phyloP scores from a whole-genome alignment of 2,113 vertebrate species.

The Noctilio leporinus region DNA sequence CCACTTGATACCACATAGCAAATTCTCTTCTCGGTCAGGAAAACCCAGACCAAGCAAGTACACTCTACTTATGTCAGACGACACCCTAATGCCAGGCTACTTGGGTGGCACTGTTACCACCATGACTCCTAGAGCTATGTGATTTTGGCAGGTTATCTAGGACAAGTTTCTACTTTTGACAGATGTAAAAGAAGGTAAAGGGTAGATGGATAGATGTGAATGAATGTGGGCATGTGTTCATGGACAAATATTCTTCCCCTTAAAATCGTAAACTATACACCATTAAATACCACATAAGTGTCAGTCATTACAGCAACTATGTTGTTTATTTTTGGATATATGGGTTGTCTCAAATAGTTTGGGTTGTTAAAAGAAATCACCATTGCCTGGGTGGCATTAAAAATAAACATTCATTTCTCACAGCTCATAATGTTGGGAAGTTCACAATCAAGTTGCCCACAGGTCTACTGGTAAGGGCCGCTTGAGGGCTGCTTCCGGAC shows the following conservation, averaged over 20 bases:
- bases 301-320: not conserved
- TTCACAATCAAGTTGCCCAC: not conserved
- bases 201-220: not conserved
- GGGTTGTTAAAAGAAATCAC: not conserved
- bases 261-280: not conserved
- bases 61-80: not conserved
- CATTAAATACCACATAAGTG: not conserved
- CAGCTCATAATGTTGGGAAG: not conserved
- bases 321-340: not conserved
- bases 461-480: not conserved
- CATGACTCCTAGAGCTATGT: not conserved
- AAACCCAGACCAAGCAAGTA: not conserved
- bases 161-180: not conserved
- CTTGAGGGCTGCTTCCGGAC: not conserved
- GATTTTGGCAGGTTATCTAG: not conserved
- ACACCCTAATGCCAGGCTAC: not conserved
- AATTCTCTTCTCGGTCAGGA: not conserved
- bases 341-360: not conserved
- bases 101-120: not conserved
- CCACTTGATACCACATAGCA: not conserved
- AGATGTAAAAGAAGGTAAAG: not conserved
- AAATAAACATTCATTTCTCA: not conserved
- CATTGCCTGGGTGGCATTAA: not conserved
- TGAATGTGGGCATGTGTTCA: fast-evolving
- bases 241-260: not conserved